A percentile compares a stretch with the other conserved stretches of the same genome.
Conservation (phyloP, 2,113 vertebrate species). For the Camarhynchus parvulus region DNA sequence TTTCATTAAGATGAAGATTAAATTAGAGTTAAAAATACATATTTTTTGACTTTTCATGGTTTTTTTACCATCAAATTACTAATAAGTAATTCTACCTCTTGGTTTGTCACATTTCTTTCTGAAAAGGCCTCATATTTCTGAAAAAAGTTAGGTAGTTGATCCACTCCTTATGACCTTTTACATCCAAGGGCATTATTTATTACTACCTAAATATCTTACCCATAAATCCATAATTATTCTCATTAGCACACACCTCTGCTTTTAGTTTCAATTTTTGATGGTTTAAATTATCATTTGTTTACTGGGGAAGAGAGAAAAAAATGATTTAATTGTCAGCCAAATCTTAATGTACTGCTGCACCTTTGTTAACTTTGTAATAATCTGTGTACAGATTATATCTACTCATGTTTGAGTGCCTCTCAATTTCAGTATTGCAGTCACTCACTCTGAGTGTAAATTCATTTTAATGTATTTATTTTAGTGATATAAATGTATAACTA, state of each 20-base stretch:
- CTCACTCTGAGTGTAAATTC: background rate
- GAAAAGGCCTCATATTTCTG: too few relatives aligned
- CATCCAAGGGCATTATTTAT: too few relatives aligned
- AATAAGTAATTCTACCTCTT: background rate
- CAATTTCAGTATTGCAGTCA: background rate
- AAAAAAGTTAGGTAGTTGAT: too few relatives aligned
- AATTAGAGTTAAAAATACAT: background rate
- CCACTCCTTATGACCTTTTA: too few relatives aligned
- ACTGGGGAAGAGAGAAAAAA: too few relatives aligned
- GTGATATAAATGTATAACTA: background rate
- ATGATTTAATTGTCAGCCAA: background rate
- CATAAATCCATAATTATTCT: too few relatives aligned
- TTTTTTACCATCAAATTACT: background rate
- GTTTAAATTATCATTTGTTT: too few relatives aligned
- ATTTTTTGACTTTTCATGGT: background rate
- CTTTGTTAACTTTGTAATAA: background rate
- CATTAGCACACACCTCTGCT: too few relatives aligned
- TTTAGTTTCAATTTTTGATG: too few relatives aligned
- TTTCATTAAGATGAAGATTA: background rate
- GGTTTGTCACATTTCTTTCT: background rate
- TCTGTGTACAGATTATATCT: background rate
- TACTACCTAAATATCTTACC: too few relatives aligned
- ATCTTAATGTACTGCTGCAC: background rate
- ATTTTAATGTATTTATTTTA: background rate
- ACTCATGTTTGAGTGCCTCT: background rate